These are phyloP conservation scores for Conomelus anceps DNA, from an alignment of 2,888 invertebrate genomes.

Conservation along the genomic window DNA sequence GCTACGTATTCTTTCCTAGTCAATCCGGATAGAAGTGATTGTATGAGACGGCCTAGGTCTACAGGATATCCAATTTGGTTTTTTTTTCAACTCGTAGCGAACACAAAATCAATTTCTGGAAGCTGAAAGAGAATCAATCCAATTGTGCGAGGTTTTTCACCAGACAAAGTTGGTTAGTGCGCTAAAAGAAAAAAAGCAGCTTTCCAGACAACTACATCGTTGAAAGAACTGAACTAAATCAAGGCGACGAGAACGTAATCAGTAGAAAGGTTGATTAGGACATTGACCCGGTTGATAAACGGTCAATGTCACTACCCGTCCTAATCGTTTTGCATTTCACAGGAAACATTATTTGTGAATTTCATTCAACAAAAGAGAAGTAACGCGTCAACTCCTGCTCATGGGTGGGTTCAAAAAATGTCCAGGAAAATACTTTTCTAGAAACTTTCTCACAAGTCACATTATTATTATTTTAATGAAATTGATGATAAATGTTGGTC, in stretches of 20 bases:
- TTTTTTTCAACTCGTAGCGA: not conserved
- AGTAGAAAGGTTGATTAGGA: not conserved
- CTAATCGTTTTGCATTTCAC: not conserved
- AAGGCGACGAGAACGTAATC: not conserved
- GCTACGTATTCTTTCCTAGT: not conserved
- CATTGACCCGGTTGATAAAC: not conserved
- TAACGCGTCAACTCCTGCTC: too few species aligned
- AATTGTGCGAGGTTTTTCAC: not conserved
- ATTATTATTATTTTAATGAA: too few species aligned
- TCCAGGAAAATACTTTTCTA: too few species aligned
- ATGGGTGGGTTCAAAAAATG: too few species aligned
- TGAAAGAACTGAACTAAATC: not conserved
- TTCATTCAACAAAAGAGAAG: too few species aligned
- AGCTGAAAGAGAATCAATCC: not conserved
- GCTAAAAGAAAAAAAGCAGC: not conserved
- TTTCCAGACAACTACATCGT: not conserved
- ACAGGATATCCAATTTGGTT: not conserved
- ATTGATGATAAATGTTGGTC: too few species aligned
- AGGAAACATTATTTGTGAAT: not conserved
- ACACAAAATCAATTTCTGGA: not conserved
- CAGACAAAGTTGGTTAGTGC: too few species aligned
- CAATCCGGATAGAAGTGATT: not conserved
- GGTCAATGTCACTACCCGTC: not conserved
- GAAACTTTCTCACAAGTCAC: too few species aligned
- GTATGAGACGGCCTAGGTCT: not conserved